These are phyloP conservation scores for Diabrotica undecimpunctata DNA, from an alignment of 1,140 invertebrate genomes.

Conservation along the genomic window DNA sequence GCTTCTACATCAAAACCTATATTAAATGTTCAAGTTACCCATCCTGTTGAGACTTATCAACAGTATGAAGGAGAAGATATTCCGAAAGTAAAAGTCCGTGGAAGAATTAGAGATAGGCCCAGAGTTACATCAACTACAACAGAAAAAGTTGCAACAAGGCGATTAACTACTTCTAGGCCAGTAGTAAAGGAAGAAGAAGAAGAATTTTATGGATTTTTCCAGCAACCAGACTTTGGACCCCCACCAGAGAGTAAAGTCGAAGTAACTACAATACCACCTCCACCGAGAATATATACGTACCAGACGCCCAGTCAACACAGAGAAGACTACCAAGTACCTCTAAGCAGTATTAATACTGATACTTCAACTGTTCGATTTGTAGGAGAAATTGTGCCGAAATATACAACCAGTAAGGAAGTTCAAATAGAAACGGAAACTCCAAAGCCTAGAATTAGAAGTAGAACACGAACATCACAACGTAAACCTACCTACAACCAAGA, in stretches of 20 bases:
- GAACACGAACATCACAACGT: conserved; percentile 34
- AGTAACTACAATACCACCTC: background rate
- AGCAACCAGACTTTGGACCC: conserved; percentile 36
- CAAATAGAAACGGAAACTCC: conserved; percentile 25
- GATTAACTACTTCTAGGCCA: conserved; percentile 27
- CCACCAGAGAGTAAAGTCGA: conserved; percentile 16
- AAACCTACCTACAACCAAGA: conserved; percentile 24
- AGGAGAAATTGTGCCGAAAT: conserved; percentile 44
- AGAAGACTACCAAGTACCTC: conserved; percentile 6
- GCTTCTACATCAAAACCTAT: conserved; percentile 19
- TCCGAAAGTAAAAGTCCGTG: conserved; percentile 3
- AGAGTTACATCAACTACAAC: conserved; percentile 42
- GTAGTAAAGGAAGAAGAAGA: conserved; percentile 25
- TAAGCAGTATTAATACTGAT: conserved; percentile 11
- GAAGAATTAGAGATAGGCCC: conserved; percentile 27
- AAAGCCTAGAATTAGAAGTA: conserved; percentile 31
- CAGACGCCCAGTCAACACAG: conserved; percentile 1
- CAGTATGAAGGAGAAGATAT: conserved; percentile 19
- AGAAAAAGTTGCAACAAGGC: conserved; percentile 25
- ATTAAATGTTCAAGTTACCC: conserved; percentile 25
- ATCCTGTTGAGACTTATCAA: conserved; percentile 17
- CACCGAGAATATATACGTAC: background rate
- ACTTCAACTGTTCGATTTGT: conserved; percentile 36
- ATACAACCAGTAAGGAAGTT: conserved; percentile 23
- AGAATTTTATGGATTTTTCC: conserved; percentile 46